Conservation (phyloP, 92 coral and sea anemone genomes). For the Phenganax stokvisi region DNA sequence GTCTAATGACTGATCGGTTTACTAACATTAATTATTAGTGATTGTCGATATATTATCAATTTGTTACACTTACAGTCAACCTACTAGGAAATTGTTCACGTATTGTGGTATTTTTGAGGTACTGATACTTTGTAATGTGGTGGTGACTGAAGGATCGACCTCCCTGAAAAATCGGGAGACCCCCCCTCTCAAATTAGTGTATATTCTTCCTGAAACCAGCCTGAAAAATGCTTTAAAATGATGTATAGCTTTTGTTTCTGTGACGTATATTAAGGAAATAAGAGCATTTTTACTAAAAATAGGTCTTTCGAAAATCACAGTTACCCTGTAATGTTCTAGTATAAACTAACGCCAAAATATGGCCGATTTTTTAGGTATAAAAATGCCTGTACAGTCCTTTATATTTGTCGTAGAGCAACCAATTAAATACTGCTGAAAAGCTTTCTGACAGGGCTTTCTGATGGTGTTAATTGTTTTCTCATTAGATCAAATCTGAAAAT, state of each 20-base stretch:
- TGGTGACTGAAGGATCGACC: too few relatives aligned
- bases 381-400: background rate
- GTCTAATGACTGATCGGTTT: too few relatives aligned
- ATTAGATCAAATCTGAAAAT: background rate
- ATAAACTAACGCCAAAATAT: background rate
- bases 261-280: background rate
- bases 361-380: background rate
- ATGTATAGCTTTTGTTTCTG: background rate
- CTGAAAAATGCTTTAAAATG: constrained; percentile 4
- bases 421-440: background rate
- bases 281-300: background rate
- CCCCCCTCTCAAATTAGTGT: too few relatives aligned
- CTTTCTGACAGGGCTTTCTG: background rate
- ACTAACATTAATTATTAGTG: too few relatives aligned
- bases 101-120: too few relatives aligned
- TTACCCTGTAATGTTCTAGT: background rate
- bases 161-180: too few relatives aligned
- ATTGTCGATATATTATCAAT: too few relatives aligned
- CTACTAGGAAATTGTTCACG: too few relatives aligned
- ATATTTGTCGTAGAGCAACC: background rate
- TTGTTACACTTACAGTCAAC: too few relatives aligned
- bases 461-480: background rate
- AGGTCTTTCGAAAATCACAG: background rate
- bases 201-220: background rate
- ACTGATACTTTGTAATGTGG: too few relatives aligned